These are phyloP conservation scores for Physeter macrocephalus DNA, from an alignment of 2,113 vertebrate genomes.

Conservation along the genomic window DNA sequence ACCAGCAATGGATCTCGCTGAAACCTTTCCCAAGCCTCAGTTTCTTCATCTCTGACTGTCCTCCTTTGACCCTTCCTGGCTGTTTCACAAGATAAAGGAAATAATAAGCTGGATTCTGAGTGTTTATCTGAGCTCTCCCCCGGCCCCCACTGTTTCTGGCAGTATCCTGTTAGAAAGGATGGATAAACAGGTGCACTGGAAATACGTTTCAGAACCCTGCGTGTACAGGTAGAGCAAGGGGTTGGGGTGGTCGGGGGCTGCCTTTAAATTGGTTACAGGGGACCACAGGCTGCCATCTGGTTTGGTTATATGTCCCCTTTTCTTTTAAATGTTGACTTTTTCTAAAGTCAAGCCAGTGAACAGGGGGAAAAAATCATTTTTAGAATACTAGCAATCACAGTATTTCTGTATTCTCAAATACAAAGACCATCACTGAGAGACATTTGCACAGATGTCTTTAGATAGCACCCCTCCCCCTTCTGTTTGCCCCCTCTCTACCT, in stretches of 20 bases:
- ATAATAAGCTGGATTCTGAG: not conserved
- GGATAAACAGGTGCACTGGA: no score
- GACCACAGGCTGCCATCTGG: not conserved
- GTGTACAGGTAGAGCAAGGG: rapidly evolving
- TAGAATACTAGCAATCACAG: not conserved
- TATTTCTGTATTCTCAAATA: not conserved
- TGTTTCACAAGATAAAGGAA: not conserved
- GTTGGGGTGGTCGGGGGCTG: rapidly evolving
- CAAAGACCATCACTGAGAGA: not conserved
- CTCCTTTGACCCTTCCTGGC: not conserved
- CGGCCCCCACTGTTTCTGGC: rapidly evolving
- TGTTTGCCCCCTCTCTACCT: not conserved
- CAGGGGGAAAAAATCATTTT: not conserved
- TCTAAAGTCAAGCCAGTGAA: not conserved
- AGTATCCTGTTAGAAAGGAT: not conserved
- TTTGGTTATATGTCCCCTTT: not conserved
- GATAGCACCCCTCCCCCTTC: no score
- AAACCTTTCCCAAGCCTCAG: not conserved
- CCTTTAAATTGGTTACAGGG: not conserved
- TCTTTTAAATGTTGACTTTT: not conserved
- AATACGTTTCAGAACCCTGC: not conserved
- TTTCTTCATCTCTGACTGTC: not conserved
- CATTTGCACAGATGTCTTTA: no score
- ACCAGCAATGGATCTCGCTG: not conserved
- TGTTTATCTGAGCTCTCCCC: not conserved